Conservation (phyloP, 1,140 invertebrate genomes). For the Orussus abietinus region DNA sequence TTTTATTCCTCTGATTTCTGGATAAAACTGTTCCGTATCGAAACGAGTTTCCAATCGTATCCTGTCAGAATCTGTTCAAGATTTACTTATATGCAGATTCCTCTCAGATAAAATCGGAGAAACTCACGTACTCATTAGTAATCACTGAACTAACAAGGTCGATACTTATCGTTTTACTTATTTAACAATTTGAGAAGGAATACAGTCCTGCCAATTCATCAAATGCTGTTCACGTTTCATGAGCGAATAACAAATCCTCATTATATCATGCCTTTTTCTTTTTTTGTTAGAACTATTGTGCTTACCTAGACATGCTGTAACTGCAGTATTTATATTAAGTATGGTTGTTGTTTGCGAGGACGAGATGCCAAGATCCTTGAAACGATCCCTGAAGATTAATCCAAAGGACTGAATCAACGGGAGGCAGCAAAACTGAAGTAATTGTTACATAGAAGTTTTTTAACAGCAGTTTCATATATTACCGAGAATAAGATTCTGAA, state of each 20-base stretch:
- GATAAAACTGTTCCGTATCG: too few species aligned
- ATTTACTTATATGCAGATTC: too few species aligned
- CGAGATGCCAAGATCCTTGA: conserved; percentile 55
- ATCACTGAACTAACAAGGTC: conserved; percentile 11
- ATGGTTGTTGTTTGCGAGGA: conserved; percentile 62
- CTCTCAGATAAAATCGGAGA: too few species aligned
- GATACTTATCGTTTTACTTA: neutral
- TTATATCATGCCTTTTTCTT: conserved; percentile 8
- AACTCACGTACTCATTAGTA: neutral
- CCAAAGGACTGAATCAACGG: conserved; percentile 66
- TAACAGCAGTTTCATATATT: too few species aligned
- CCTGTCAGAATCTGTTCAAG: too few species aligned
- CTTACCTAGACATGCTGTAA: conserved; percentile 59
- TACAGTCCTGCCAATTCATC: neutral
- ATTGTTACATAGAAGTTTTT: too few species aligned
- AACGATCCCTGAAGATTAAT: conserved; percentile 61
- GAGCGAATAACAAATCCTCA: neutral
- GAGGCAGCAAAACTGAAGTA: conserved; percentile 61
- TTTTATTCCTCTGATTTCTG: too few species aligned
- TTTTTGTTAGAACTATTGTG: too few species aligned
- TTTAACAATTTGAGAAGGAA: neutral
- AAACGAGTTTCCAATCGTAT: too few species aligned
- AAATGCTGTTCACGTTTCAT: neutral
- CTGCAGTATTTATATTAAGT: conserved; percentile 64
- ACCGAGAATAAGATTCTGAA: too few species aligned